phyloP scores from a whole-genome alignment of 2,113 vertebrate genomes.

The Entomyzon cyanotis region DNA sequence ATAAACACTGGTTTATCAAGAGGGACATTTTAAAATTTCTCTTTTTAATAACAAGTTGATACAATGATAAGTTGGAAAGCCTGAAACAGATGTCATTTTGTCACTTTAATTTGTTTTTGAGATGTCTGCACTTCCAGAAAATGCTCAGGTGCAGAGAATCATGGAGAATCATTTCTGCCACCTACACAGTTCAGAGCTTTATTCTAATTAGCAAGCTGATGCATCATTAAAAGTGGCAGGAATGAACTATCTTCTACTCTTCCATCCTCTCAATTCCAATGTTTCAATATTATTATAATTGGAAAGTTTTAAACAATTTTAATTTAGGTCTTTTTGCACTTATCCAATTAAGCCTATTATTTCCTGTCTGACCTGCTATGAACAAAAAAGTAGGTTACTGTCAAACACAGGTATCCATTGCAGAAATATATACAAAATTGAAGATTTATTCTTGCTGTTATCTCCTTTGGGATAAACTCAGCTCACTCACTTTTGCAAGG shows the following conservation, averaged over 20 bases:
- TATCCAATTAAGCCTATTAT: background rate
- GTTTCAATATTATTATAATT: background rate
- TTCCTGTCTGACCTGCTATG: background rate
- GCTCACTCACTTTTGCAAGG: background rate
- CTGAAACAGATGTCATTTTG: background rate
- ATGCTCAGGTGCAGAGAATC: background rate
- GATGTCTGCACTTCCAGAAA: background rate
- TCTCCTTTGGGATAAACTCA: background rate
- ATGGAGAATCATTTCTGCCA: background rate
- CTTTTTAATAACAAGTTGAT: background rate
- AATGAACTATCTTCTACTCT: background rate
- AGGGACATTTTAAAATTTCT: background rate
- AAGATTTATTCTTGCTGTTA: background rate
- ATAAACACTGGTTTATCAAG: background rate
- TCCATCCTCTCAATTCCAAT: background rate
- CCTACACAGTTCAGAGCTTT: background rate
- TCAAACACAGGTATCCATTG: background rate
- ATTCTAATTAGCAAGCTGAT: background rate
- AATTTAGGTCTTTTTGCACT: background rate
- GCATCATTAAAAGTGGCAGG: background rate
- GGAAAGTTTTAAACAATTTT: background rate
- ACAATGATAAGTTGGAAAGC: background rate
- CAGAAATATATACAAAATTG: background rate
- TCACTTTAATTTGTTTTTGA: background rate
- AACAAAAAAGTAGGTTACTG: background rate